Conservation (phyloP, 2,797 vertebrate species). For the Acanthopagrus latus region DNA sequence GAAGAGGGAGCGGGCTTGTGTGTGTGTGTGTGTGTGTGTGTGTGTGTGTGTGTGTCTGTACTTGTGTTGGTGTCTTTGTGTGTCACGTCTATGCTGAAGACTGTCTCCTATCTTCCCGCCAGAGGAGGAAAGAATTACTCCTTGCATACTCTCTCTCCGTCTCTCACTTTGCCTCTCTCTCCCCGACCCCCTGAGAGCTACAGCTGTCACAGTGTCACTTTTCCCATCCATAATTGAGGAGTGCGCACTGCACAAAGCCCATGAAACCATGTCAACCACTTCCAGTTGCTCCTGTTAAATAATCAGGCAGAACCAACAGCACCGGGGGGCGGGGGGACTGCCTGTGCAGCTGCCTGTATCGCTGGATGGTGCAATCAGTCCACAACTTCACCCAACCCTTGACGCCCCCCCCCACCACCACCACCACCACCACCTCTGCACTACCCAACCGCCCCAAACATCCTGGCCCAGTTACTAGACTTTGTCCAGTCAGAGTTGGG, state of each 20-base stretch:
- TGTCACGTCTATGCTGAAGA: slow-evolving; percentile 63
- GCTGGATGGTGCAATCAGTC: slow-evolving; percentile 69
- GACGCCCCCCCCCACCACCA: no score
- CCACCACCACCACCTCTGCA: background rate
- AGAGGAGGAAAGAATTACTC: slow-evolving; percentile 70
- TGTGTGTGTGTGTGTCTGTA: slow-evolving; percentile 18
- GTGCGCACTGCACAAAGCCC: slow-evolving; percentile 79
- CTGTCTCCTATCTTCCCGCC: slow-evolving; percentile 71
- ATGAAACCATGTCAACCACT: slow-evolving; percentile 83
- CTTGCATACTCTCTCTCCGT: slow-evolving; percentile 56
- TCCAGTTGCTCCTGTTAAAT: slow-evolving; percentile 83
- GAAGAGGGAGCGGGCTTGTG: slow-evolving; percentile 49
- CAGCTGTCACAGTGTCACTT: slow-evolving; percentile 85
- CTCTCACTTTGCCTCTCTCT: slow-evolving; percentile 52
- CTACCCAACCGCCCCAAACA: slow-evolving; percentile 14
- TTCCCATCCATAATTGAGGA: slow-evolving; percentile 83
- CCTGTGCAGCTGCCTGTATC: slow-evolving; percentile 71
- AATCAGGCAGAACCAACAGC: slow-evolving; percentile 82
- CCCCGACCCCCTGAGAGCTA: slow-evolving; percentile 76
- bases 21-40: slow-evolving; percentile 14
- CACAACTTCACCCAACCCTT: slow-evolving; percentile 14
- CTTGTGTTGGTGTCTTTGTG: slow-evolving; percentile 34
- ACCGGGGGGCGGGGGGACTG: slow-evolving; percentile 57
- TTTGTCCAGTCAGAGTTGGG: slow-evolving; percentile 24
- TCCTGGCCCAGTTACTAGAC: slow-evolving; percentile 6